Evolutionary conservation across 2,797 vertebrate species (phyloP).

Genomic region (Rhinogobio ventralis): DNA sequence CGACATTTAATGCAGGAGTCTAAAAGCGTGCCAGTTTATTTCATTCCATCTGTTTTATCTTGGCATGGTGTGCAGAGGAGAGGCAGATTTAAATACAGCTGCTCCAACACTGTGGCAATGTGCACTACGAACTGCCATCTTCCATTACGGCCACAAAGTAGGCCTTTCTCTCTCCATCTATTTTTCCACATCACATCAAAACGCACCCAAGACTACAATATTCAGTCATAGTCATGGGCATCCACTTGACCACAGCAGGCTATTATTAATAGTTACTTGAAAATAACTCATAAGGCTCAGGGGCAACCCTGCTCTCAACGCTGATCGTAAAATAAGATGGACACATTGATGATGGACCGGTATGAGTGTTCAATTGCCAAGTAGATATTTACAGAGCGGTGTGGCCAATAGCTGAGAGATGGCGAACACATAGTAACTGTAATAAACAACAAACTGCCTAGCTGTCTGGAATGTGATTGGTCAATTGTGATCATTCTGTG

Average conservation of each 20-base stretch:
- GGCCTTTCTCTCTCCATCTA: not conserved
- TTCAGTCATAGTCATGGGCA: not conserved
- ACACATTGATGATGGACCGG: not conserved
- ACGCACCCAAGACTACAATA: not conserved
- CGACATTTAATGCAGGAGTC: slow-evolving; percentile 79
- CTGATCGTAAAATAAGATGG: not conserved
- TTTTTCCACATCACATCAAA: not conserved
- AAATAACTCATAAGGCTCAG: slow-evolving; percentile 1
- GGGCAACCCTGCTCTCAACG: not conserved
- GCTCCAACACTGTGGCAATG: slow-evolving; percentile 67
- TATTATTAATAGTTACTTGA: slow-evolving; percentile 12
- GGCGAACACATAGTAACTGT: not conserved
- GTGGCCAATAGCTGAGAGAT: not conserved
- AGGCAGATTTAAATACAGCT: slow-evolving; percentile 82
- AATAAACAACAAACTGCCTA: not conserved
- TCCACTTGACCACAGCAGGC: not conserved
- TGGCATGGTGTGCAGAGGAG: slow-evolving; percentile 73
- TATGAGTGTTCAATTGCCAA: not conserved
- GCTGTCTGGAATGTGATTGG: not conserved
- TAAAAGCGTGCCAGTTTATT: slow-evolving; percentile 82
- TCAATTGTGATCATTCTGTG: not conserved
- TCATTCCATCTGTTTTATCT: slow-evolving; percentile 82
- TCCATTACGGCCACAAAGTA: slow-evolving; percentile 64
- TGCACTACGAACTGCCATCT: slow-evolving; percentile 62
- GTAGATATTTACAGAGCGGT: not conserved